Percentiles rank a stretch among this genome's conserved stretches.
These are phyloP conservation scores for Sciaenops ocellatus DNA, from an alignment of 2,797 vertebrate species.

Conservation along the genomic window DNA sequence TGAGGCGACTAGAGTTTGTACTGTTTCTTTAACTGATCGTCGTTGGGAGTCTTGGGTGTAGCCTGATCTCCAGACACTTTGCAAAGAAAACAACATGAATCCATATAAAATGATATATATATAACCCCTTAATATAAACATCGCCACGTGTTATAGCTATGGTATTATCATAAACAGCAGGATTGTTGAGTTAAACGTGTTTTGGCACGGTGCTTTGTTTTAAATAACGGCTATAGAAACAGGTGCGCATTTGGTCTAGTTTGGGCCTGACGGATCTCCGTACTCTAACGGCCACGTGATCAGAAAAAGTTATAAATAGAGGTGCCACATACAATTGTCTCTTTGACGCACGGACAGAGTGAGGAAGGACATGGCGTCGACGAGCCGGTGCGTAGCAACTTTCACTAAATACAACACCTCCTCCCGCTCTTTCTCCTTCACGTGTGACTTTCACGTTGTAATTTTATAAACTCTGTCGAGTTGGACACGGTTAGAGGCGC, in stretches of 20 bases:
- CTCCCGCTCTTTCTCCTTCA: background rate
- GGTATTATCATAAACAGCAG: no score
- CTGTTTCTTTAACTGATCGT: background rate
- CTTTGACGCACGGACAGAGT: slow-evolving; percentile 33
- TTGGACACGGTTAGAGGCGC: rapidly evolving
- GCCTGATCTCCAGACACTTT: background rate
- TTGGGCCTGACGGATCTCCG: slow-evolving; percentile 53
- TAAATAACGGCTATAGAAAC: background rate
- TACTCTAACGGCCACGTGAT: slow-evolving; percentile 68
- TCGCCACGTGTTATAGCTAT: background rate
- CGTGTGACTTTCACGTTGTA: rapidly evolving
- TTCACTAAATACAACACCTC: background rate
- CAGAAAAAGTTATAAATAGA: slow-evolving; percentile 77
- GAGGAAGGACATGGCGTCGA: slow-evolving; percentile 82
- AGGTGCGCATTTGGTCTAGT: background rate
- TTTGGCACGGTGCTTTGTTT: no score
- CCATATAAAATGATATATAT: no score
- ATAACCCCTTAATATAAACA: no score
- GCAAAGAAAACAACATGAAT: background rate
- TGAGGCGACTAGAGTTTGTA: no score
- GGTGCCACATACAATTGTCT: slow-evolving; percentile 47
- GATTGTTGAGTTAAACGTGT: rapidly evolving
- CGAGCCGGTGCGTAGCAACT: slow-evolving; percentile 82
- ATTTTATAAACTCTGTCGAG: rapidly evolving
- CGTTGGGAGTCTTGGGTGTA: background rate